Conservation (phyloP, 1,140 invertebrate genomes). For the Ips nitidus region DNA sequence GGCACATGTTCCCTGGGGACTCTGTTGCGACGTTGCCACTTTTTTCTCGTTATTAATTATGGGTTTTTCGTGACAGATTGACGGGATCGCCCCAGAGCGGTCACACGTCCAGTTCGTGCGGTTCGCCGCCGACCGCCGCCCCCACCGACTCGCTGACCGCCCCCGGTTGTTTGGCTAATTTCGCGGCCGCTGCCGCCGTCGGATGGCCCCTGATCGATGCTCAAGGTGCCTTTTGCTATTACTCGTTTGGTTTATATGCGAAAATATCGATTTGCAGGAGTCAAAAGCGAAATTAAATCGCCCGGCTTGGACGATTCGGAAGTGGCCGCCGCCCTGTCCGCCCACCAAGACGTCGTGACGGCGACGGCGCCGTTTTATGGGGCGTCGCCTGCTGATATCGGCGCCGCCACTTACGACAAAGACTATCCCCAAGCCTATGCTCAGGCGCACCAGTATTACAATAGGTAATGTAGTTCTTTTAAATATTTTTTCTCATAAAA, state of each 20-base stretch:
- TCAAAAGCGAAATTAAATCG: constrained; percentile 63
- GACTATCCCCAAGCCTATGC: constrained; percentile 55
- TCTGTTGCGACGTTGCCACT: neutral
- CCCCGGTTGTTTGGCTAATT: constrained; percentile 40
- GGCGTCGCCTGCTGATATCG: constrained; percentile 44
- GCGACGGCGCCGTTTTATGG: constrained; percentile 47
- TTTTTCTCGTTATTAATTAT: neutral
- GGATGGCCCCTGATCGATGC: constrained; percentile 42
- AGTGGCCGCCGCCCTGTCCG: constrained; percentile 50
- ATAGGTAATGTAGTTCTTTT: constrained; percentile 57
- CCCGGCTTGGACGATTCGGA: constrained; percentile 59
- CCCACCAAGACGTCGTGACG: constrained; percentile 42
- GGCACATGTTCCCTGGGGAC: constrained; percentile 12
- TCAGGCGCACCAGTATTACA: constrained; percentile 67
- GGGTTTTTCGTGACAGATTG: constrained; percentile 38
- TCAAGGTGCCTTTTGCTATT: constrained; percentile 27
- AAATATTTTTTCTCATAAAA: neutral
- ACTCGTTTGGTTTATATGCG: neutral
- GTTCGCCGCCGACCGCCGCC: constrained; percentile 44
- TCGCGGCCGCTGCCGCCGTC: constrained; percentile 22
- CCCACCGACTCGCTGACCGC: constrained; percentile 42
- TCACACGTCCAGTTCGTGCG: constrained; percentile 49
- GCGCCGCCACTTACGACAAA: constrained; percentile 48
- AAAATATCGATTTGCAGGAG: constrained; percentile 44
- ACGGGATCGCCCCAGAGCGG: constrained; percentile 49